Base-by-base conservation (phyloP, 1,140 invertebrate species). In the Apolygus lucorum region DNA sequence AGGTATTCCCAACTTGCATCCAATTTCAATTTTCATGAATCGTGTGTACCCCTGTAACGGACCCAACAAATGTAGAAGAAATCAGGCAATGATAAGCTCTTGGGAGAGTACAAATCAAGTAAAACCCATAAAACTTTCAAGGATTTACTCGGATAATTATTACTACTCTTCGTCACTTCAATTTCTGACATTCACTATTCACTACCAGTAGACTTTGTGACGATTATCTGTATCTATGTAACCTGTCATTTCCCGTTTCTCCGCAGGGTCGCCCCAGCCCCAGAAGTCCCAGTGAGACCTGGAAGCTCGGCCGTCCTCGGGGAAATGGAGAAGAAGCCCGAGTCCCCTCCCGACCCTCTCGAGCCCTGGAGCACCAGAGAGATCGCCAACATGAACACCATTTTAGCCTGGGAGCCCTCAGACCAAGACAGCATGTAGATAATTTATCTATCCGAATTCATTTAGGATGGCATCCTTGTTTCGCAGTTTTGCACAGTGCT, bases 331-430 rank as follows among this genome's bases (percentile, higher is more conserved):
- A 75, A 74, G 4, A 71, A 72, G 22, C 71, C 77, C n/a, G 75
- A 79, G 22, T 82, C 84, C 1, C 79, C 81, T 13, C 82, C 84
- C 1, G 86, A 88, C 80, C 86, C 86, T 11, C 77, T 88, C 65
- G 85, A 89, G 74, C 85, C 87, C 1, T 90, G 88, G 88, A 89
- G 87, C 76, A 88, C 85, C 22, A 81, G 84, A 70, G 83, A 82
- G 71, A 86, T 90, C 72, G 83, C 84, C 68, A 86, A 85, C 77
- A 89, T 90, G 80, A 90, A 89, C 78, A 82, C 85, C 72, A 85
- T 90, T 75, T 79, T 90, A 68, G 84, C 85, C 54, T 87, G 85
- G 85, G 79, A 82, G 70, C 77, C 81, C 64, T 79, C 79, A 54
- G 79, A 79, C 27, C 67, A 73, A 67, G 75, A 74, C 42, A 74